These are phyloP conservation scores for Periparus ater DNA, from an alignment of 2,797 vertebrate genomes.

Conservation along the genomic window DNA sequence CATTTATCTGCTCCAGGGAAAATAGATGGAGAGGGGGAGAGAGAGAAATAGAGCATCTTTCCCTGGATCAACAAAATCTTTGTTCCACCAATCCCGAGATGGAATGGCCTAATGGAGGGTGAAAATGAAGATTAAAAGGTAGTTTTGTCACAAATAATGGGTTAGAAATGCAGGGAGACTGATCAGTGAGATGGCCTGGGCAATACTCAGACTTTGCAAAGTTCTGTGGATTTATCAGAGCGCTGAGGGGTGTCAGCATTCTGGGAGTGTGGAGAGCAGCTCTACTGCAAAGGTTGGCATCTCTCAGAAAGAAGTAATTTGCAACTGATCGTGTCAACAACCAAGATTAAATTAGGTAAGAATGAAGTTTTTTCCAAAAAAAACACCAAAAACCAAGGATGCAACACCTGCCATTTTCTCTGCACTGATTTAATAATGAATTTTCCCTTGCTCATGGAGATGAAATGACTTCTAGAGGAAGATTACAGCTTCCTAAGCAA, in stretches of 20 bases:
- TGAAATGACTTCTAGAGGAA: background rate
- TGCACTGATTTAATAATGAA: background rate
- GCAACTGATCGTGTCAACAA: background rate
- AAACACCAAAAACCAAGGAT: background rate
- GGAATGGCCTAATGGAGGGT: background rate
- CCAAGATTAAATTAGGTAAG: background rate
- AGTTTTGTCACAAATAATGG: background rate
- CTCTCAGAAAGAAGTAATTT: background rate
- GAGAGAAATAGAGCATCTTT: background rate
- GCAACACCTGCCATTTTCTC: background rate
- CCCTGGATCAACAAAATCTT: background rate
- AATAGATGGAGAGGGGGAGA: background rate
- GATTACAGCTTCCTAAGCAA: background rate
- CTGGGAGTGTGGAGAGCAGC: background rate
- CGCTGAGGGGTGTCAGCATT: background rate
- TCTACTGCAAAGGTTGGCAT: background rate
- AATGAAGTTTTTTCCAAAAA: background rate
- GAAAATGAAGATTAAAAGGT: background rate
- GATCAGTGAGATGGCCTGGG: background rate
- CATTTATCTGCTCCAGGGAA: background rate
- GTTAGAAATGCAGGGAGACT: background rate
- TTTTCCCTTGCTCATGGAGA: background rate
- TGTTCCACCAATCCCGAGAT: background rate
- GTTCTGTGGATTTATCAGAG: background rate
- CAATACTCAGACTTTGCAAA: background rate